These are phyloP conservation scores for Lasiommata megera DNA, from an alignment of 2,888 invertebrate species.

Conservation along the genomic window DNA sequence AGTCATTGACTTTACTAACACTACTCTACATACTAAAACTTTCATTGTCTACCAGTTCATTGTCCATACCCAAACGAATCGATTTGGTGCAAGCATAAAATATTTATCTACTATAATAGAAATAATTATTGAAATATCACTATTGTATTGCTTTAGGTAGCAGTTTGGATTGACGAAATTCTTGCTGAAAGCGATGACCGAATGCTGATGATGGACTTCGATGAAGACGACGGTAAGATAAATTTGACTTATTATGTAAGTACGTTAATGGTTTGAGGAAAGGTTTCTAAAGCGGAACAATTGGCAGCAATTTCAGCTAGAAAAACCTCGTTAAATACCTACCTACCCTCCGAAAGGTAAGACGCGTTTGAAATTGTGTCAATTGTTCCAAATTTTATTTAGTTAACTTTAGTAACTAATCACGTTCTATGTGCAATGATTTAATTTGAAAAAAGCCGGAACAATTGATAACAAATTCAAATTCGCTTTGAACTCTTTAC, in stretches of 20 bases:
- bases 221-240: constrained; percentile 69
- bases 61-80: no score
- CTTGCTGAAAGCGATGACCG: constrained; percentile 67
- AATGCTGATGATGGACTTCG: constrained; percentile 77
- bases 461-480: constrained; percentile 21
- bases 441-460: background rate
- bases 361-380: constrained; percentile 50
- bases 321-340: background rate
- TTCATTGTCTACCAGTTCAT: no score
- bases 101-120: no score
- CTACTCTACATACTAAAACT: no score
- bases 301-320: constrained; percentile 46
- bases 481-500: background rate
- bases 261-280: background rate
- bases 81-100: no score
- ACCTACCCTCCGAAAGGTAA: constrained; percentile 41
- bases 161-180: constrained; percentile 73
- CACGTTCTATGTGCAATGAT: background rate
- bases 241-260: background rate
- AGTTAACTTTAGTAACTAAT: background rate
- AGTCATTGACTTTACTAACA: no score
- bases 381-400: constrained; percentile 47
- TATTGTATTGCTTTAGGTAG: constrained; percentile 46
- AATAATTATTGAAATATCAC: no score
- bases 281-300: constrained; percentile 37